Evolutionary conservation across 2,888 invertebrate species (phyloP).

Genomic region (Diarsia rubi): DNA sequence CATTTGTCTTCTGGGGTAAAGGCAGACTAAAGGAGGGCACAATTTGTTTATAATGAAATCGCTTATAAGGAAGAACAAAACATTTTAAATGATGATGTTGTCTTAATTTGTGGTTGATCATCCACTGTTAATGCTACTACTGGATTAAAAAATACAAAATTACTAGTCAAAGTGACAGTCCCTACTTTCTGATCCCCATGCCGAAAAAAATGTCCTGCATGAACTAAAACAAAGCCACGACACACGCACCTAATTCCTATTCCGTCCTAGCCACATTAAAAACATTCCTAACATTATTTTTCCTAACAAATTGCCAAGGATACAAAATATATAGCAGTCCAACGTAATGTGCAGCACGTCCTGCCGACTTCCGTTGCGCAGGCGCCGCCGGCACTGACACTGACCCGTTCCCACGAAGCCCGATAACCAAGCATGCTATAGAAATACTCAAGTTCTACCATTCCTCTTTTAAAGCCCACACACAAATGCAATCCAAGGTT

Average conservation of each 20-base stretch:
- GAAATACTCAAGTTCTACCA: constrained; percentile 36
- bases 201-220: not conserved
- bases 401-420: constrained; percentile 81
- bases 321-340: constrained; percentile 60
- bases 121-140: not conserved
- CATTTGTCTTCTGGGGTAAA: not conserved
- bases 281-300: constrained; percentile 51
- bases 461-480: constrained; percentile 5
- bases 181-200: not conserved
- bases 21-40: not conserved
- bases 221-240: not conserved
- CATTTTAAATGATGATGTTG: not conserved
- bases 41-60: not conserved
- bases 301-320: constrained; percentile 56
- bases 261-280: constrained; percentile 38
- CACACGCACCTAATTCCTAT: constrained; percentile 12
- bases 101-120: not conserved
- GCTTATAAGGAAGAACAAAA: not conserved
- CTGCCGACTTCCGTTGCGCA: constrained; percentile 77
- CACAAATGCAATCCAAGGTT: not conserved
- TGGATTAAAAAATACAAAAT: not conserved
- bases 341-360: constrained; percentile 74
- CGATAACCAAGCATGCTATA: constrained; percentile 48
- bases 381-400: constrained; percentile 75
- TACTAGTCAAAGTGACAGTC: not conserved